Evolutionary conservation across 2,797 vertebrate species (phyloP).

Genomic region (Chaunax sp.): DNA sequence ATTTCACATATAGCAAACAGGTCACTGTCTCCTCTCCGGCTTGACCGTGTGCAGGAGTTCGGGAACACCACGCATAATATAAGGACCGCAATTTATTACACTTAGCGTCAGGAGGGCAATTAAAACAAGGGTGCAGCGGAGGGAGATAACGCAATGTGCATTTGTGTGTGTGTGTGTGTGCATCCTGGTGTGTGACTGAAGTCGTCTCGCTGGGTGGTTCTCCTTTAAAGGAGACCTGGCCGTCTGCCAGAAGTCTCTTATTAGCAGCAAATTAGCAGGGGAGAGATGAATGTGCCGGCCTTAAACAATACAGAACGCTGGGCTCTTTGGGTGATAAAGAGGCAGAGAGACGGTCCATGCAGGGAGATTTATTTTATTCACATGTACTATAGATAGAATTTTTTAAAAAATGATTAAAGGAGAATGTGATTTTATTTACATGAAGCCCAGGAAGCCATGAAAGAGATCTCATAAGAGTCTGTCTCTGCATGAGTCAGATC

Average conservation of each 20-base stretch:
- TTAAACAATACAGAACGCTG: conserved; percentile 35
- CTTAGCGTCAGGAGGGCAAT: conserved; percentile 67
- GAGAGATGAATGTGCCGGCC: conserved; percentile 51
- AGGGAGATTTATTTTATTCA: conserved; percentile 35
- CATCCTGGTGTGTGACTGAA: conserved; percentile 8
- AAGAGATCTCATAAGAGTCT: conserved; percentile 58
- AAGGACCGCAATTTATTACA: conserved; percentile 57
- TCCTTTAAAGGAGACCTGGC: conserved; percentile 51
- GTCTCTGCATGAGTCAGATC: conserved; percentile 62
- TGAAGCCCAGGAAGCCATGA: conserved; percentile 22
- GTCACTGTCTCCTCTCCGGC: conserved; percentile 38
- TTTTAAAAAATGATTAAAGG: conserved; percentile 3
- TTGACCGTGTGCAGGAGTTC: conserved; percentile 32
- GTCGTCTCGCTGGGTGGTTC: conserved; percentile 36
- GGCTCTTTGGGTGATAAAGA: conserved; percentile 28
- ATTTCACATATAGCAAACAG: conserved; percentile 39
- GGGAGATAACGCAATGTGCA: conserved; percentile 42
- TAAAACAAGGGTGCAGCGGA: conserved; percentile 56
- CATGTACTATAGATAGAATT: conserved; percentile 10
- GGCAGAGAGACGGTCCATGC: conserved; percentile 10
- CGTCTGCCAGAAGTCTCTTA: conserved; percentile 56
- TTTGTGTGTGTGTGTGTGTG: conserved; percentile 9
- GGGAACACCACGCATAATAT: conserved; percentile 62
- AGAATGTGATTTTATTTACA: conserved; percentile 44
- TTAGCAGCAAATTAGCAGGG: conserved; percentile 73